Evolutionary conservation across 1,140 invertebrate genomes (phyloP), one percentile per base, ranked within the genome.

Genomic region (Caligus rogercresseyi): DNA sequence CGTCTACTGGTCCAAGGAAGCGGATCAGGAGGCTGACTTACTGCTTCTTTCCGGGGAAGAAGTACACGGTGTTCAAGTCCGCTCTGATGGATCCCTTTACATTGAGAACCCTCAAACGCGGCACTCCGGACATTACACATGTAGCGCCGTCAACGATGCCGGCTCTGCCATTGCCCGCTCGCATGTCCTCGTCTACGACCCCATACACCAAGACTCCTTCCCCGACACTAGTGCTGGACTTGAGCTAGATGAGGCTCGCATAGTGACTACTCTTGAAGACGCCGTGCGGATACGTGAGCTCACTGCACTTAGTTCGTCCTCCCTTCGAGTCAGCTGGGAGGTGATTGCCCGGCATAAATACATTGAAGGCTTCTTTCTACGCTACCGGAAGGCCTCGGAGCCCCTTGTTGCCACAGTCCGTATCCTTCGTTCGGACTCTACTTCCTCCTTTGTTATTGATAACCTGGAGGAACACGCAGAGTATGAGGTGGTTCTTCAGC

Each of bases 401-500:
- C 2, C 16, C 14, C 13, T 31, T 1, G 57, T 26, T 14, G 24
- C 23, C 11, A 19, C 57, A 14, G 26, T 2, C 3, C 16, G 2
- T 13, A 31, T 60, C 2, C 4, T 31, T 18, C 57, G 25, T 2
- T 60, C 57, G 1, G 24, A 60, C 3, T 25, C n/a, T 1, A 60
- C 24, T 16, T 31, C 24, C 3, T 43, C 31, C n/a, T 60, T 52
- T 43, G 57, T 26, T 14, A 25, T 60, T 25, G 16, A 25, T 25
- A 2, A 60, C 2, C 21, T 60, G 24, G 57, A 60, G 20, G 57
- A 60, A 31, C 24, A 63, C 52, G 25, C 61, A 13, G 54, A 63
- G 24, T 63, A 63, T 25, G 52, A 63, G n/a, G 61, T 63, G 18
- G 54, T 63, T 55, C 18, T 63, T 23, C 51, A 25, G 16, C 61